Evolutionary conservation across 2,888 invertebrate species (phyloP).

Genomic region (Eurois occulta): DNA sequence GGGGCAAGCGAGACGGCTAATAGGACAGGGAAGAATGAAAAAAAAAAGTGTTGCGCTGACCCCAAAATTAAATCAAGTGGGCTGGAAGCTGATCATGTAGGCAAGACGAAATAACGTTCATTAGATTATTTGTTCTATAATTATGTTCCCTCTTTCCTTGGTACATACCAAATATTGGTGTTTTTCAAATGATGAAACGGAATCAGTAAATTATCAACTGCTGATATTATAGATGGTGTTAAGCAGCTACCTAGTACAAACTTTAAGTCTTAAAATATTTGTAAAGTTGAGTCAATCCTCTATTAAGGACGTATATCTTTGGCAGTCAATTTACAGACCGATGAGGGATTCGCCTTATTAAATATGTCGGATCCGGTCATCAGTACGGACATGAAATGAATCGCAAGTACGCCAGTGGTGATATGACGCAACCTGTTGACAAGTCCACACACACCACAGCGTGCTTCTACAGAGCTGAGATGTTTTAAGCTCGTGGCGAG

Average conservation of each 20-base stretch:
- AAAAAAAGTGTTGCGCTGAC: not conserved
- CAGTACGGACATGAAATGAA: too few relatives aligned
- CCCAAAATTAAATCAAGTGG: not conserved
- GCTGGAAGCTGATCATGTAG: not conserved
- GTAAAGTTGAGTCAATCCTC: not conserved
- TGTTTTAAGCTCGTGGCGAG: too few relatives aligned
- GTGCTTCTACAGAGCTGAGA: too few relatives aligned
- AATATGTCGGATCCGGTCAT: too few relatives aligned
- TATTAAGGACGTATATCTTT: not conserved
- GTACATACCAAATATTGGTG: not conserved
- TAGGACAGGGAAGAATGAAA: not conserved
- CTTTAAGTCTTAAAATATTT: not conserved
- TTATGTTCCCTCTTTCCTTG: too few relatives aligned
- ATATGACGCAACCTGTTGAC: too few relatives aligned
- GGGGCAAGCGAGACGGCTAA: not conserved
- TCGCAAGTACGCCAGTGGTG: too few relatives aligned
- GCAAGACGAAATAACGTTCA: not conserved
- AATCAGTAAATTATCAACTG: not conserved
- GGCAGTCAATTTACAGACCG: not conserved
- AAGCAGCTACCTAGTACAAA: not conserved
- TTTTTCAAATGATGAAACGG: not conserved
- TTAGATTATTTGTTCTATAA: too few relatives aligned
- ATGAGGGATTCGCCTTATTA: not conserved
- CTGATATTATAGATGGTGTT: too few relatives aligned
- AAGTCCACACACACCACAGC: too few relatives aligned